Evolutionary conservation across 2,888 invertebrate species (phyloP), one percentile per base, ranked within the genome.

Genomic region (Penaeus monodon): DNA sequence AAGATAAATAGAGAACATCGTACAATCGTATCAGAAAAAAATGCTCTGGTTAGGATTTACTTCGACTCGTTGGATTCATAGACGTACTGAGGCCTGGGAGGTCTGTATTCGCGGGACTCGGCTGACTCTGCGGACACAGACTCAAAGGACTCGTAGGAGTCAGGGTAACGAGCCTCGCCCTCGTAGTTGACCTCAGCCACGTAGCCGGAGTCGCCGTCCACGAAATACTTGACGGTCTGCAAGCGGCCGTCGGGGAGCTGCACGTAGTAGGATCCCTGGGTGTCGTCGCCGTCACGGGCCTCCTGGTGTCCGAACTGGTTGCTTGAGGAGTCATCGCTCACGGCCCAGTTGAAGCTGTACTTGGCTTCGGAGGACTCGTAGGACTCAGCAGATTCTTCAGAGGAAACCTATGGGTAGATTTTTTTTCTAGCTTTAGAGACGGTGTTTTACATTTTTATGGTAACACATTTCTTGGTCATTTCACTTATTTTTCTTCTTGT

Each of bases 231-330:
- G 65, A 84, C 84, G 24, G 66, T 84, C 84, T 84, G 84, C 68
- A 78, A 79, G 78, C 84, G 84, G 24, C 84, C 84, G 84, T 84
- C 84, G 68, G 84, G 84, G 33, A 84, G 84, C 57, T 84, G 84
- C 63, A 84, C 84, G 84, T 84, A 84, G 77, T 84, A 84, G 78
- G 70, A 79, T 20, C 84, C 84, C 70, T 78, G 49, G 70, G 84
- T 84, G 78, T 68, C 17, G 78, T 79, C 68, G 29, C 79, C 70
- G 70, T 84, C 84, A 70, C 84, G 84, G 70, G 78, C 33, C 70
- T 84, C 84, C 78, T 78, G 78, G 84, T 84, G 84, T 33, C 84
- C 84, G 84, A 84, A 84, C 78, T 78, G 57, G 84, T 77, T 77
- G 79, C 84, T 78, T 33, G 84, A 79, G 84, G 49, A 49, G 49